Percentiles rank a stretch among this genome's conserved stretches.
phyloP scores from a whole-genome alignment of 2,113 vertebrate genomes.

The Macrotus californicus region DNA sequence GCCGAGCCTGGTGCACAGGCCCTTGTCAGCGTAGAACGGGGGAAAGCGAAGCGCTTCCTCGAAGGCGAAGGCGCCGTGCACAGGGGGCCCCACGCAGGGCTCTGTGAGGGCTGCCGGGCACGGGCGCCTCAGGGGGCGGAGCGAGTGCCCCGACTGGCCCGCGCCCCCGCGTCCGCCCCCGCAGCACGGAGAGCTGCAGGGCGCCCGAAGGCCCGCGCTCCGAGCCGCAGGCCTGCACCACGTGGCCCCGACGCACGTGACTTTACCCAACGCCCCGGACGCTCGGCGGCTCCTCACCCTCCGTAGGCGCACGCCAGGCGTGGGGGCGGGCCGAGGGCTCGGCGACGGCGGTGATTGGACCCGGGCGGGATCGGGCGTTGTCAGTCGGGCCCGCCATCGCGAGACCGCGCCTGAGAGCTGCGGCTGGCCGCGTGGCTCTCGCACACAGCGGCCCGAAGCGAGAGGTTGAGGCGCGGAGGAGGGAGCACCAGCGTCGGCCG shows the following conservation, averaged over 20 bases:
- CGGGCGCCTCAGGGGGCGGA: accelerated
- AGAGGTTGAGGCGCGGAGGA: neutral
- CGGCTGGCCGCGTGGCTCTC: neutral
- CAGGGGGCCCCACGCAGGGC: neutral
- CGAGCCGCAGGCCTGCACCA: accelerated
- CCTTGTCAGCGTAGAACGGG: neutral
- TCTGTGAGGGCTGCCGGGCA: neutral
- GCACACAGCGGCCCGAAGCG: neutral
- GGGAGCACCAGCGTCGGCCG: neutral
- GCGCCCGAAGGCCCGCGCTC: accelerated
- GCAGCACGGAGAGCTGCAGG: accelerated
- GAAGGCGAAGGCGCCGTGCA: neutral
- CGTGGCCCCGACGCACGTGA: accelerated
- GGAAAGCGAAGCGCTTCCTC: neutral
- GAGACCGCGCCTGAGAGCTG: conserved; percentile 23
- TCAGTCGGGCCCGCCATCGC: accelerated
- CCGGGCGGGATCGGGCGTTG: neutral
- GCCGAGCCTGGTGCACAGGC: neutral
- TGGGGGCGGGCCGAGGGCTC: accelerated
- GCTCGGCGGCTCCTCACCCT: accelerated
- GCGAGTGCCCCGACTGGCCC: accelerated
- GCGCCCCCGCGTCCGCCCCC: accelerated
- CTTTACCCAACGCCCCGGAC: accelerated
- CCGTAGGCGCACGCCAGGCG: too few species aligned
- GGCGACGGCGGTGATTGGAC: conserved; percentile 47